phyloP scores from a whole-genome alignment of 2,888 invertebrate genomes.

The Bellardia pandia region DNA sequence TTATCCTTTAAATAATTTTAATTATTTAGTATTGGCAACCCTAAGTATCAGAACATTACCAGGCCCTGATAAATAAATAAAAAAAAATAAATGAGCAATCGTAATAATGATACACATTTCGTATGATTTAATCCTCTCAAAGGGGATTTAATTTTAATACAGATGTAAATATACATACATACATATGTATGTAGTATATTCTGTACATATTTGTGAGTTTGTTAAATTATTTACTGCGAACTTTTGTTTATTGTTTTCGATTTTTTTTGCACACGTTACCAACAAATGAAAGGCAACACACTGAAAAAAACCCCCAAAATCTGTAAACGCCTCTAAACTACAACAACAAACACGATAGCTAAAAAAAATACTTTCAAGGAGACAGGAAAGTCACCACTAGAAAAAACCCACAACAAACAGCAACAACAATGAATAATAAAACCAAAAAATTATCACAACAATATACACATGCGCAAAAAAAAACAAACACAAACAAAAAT shows the following conservation, averaged over 20 bases:
- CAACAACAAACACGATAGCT: constrained; percentile 31
- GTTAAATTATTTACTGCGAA: constrained; percentile 23
- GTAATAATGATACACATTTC: constrained; percentile 29
- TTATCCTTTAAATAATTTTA: no score
- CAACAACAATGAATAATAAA: constrained; percentile 37
- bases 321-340: constrained; percentile 60
- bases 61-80: constrained; percentile 1
- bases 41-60: neutral
- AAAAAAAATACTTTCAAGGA: constrained; percentile 50
- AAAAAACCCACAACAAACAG: constrained; percentile 36
- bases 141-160: constrained; percentile 32
- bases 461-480: constrained; percentile 61
- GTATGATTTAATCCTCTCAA: constrained; percentile 55
- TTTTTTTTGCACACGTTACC: constrained; percentile 54
- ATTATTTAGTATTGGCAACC: constrained; percentile 3
- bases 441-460: constrained; percentile 41
- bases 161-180: neutral
- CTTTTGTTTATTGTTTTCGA: constrained; percentile 25
- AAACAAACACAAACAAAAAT: constrained; percentile 8
- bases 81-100: neutral
- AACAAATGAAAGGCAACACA: constrained; percentile 47
- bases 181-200: no score
- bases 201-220: neutral
- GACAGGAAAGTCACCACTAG: constrained; percentile 64
- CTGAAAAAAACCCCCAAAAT: constrained; percentile 40